Percentiles rank a stretch among this genome's conserved stretches.
Evolutionary conservation across 2,888 invertebrate genomes (phyloP).

Genomic region (Harpagoxenus sublaevis): DNA sequence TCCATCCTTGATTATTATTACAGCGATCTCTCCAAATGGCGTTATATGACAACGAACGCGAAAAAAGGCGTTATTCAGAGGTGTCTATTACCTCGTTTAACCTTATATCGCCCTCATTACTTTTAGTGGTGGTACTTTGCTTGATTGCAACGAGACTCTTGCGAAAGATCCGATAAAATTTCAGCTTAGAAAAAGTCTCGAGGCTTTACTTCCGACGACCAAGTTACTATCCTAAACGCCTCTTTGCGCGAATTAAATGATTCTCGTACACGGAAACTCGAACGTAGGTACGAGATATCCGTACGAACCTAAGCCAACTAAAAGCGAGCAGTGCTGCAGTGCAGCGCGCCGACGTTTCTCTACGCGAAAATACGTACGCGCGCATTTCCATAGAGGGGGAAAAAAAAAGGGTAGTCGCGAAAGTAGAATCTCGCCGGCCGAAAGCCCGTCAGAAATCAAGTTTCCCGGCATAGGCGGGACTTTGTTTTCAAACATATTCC

Average conservation of each 20-base stretch:
- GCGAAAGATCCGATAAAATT: constrained; percentile 29
- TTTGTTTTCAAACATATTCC: constrained; percentile 68
- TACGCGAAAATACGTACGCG: constrained; percentile 34
- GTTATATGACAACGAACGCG: constrained; percentile 6
- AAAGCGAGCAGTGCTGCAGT: constrained; percentile 17
- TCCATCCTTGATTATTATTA: constrained; percentile 39
- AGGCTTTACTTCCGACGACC: constrained; percentile 21
- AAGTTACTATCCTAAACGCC: constrained; percentile 39
- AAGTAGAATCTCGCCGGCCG: constrained; percentile 50
- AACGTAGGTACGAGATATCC: background rate
- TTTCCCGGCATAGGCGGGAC: constrained; percentile 56
- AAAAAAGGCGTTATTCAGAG: constrained; percentile 21
- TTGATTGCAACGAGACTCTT: constrained; percentile 14
- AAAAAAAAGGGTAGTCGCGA: constrained; percentile 38
- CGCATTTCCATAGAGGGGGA: constrained; percentile 20
- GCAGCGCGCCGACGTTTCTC: constrained; percentile 16
- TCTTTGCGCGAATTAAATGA: constrained; percentile 36
- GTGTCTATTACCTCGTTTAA: constrained; percentile 43
- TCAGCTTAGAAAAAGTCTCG: constrained; percentile 27
- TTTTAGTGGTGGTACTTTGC: background rate
- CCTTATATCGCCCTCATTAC: constrained; percentile 39
- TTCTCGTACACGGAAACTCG: constrained; percentile 1
- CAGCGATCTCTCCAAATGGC: constrained; percentile 4
- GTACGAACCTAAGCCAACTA: constrained; percentile 38
- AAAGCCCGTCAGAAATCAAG: constrained; percentile 56